A percentile compares a stretch with the other conserved stretches of the same genome.
Conservation (phyloP, 2,888 invertebrate genomes). For the Drosophila longiperda region DNA sequence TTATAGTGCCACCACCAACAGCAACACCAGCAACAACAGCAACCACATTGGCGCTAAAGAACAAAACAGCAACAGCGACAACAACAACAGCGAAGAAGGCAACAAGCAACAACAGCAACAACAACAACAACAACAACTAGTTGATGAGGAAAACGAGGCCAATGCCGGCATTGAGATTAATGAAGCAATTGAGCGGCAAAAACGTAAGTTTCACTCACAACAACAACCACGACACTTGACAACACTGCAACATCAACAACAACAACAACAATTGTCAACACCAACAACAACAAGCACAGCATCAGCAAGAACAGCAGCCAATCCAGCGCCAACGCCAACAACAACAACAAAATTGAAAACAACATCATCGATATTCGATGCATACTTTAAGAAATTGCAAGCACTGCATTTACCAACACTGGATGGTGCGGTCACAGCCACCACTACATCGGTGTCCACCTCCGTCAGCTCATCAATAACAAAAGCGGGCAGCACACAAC, state of each 20-base stretch:
- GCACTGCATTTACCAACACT: constrained; percentile 74
- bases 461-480: constrained; percentile 59
- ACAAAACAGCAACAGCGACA: constrained; percentile 46
- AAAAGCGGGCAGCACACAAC: constrained; percentile 36
- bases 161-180: constrained; percentile 80
- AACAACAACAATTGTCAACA: constrained; percentile 39
- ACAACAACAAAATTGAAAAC: constrained; percentile 53
- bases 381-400: constrained; percentile 83
- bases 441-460: constrained; percentile 62
- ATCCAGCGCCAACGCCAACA: constrained; percentile 56
- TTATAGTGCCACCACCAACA: constrained; percentile 80
- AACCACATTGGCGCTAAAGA: constrained; percentile 39
- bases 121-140: constrained; percentile 53
- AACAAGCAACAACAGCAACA: constrained; percentile 56
- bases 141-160: constrained; percentile 79
- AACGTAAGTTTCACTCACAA: constrained; percentile 81
- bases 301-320: constrained; percentile 31
- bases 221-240: constrained; percentile 61
- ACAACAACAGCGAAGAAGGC: constrained; percentile 51
- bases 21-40: constrained; percentile 53
- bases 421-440: constrained; percentile 63
- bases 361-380: constrained; percentile 81
- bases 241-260: constrained; percentile 48
- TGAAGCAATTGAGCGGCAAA: constrained; percentile 83
- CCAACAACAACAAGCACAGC: constrained; percentile 30